Conservation (phyloP, 2,113 vertebrate species). For the Hydrochoerus hydrochaeris region DNA sequence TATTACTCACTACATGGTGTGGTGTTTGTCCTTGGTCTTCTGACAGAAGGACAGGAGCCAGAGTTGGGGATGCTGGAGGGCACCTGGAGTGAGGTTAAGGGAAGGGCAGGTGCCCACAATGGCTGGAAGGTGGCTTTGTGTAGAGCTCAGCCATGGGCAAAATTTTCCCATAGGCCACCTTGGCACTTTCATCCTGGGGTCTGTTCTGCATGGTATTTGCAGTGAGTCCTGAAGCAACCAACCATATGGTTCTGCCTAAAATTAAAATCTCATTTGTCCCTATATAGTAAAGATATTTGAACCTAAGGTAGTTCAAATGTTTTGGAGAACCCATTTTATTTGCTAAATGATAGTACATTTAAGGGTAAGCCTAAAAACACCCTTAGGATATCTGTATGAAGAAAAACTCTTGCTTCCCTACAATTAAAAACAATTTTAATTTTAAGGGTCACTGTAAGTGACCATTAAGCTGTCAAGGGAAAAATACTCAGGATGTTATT, state of each 20-base stretch:
- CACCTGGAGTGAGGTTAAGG: not conserved
- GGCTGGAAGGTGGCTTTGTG: conserved; percentile 1
- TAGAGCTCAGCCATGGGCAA: not conserved
- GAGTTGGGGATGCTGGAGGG: conserved; percentile 1
- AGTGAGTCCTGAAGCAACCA: not conserved
- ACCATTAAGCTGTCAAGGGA: conserved; percentile 71
- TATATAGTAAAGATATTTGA: conserved; percentile 29
- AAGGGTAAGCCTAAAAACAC: conserved; percentile 26
- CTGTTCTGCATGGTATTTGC: not conserved
- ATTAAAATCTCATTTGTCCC: conserved; percentile 9
- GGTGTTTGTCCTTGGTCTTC: conserved; percentile 73
- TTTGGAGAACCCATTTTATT: conserved; percentile 37
- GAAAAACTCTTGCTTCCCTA: conserved; percentile 32
- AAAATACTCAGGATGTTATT: conserved; percentile 70
- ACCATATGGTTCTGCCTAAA: not conserved
- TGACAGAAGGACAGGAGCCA: conserved; percentile 66
- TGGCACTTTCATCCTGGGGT: not conserved
- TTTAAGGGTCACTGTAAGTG: conserved; percentile 57
- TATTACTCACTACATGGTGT: conserved; percentile 58
- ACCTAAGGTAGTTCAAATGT: conserved; percentile 26
- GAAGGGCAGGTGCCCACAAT: conserved; percentile 36
- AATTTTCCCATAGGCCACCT: not conserved
- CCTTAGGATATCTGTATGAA: not conserved
- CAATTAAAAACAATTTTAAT: conserved; percentile 69
- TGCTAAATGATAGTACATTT: conserved; percentile 6